phyloP scores from a whole-genome alignment of 2,113 vertebrate species.

The Equus przewalskii region DNA sequence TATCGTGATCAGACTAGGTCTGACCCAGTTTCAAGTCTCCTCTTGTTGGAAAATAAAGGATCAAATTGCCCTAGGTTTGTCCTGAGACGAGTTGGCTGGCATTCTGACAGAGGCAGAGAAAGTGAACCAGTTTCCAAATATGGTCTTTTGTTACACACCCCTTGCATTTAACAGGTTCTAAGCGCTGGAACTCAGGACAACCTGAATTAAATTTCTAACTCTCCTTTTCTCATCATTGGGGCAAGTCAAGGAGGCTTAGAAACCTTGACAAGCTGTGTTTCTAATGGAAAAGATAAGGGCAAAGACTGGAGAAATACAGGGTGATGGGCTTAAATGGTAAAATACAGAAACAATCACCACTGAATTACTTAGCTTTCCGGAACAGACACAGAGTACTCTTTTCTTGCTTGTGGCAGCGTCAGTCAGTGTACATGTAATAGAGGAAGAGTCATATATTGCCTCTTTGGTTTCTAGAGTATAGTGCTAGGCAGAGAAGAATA shows the following conservation, averaged over 20 bases:
- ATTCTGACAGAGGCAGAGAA: not conserved
- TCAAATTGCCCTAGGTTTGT: not conserved
- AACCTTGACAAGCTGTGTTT: not conserved
- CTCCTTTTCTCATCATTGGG: not conserved
- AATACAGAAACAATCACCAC: not conserved
- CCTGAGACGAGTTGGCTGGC: not conserved
- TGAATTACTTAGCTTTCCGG: not conserved
- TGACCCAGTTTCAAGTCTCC: not conserved
- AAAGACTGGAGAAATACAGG: not conserved
- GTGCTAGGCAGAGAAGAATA: not conserved
- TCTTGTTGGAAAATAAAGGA: not conserved
- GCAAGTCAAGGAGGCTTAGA: not conserved
- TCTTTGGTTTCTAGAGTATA: not conserved
- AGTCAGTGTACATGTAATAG: not conserved
- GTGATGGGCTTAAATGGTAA: not conserved
- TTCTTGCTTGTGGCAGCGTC: not conserved
- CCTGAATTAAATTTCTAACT: not conserved
- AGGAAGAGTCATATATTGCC: not conserved
- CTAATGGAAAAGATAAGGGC: not conserved
- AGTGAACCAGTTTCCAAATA: accelerated
- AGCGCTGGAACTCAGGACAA: not conserved
- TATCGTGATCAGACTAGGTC: not conserved
- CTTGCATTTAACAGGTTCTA: not conserved
- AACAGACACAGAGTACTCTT: not conserved
- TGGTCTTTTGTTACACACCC: not conserved